Conservation (phyloP, 2,888 invertebrate species). For the Orthosia gracilis region DNA sequence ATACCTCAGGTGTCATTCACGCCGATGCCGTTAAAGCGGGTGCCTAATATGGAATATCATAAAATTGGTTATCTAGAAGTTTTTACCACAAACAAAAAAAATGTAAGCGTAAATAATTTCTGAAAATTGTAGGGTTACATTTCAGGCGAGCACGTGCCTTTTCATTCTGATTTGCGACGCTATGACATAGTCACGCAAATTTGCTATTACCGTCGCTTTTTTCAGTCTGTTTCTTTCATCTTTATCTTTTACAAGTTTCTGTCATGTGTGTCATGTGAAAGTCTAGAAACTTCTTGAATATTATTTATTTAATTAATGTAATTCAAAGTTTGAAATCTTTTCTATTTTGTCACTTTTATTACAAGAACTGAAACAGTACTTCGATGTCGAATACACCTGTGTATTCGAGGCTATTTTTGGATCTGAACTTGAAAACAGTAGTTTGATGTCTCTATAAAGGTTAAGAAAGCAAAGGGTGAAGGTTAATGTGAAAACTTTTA, state of each 20-base stretch:
- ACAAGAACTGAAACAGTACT: background rate
- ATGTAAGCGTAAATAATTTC: conserved; percentile 3
- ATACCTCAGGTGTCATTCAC: no score
- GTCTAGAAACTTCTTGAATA: conserved; percentile 28
- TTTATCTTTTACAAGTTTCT: conserved; percentile 37
- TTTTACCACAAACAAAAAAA: background rate
- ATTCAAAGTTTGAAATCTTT: conserved; percentile 4
- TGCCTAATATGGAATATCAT: no score
- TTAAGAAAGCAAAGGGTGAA: conserved; percentile 5
- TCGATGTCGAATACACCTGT: background rate
- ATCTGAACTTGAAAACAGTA: conserved; percentile 28
- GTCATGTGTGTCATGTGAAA: conserved; percentile 12
- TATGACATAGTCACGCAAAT: conserved; percentile 60
- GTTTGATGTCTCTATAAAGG: conserved; percentile 15
- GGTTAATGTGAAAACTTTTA: conserved; percentile 35
- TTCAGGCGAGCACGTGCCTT: conserved; percentile 50
- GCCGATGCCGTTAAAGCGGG: no score
- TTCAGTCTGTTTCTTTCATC: conserved; percentile 44
- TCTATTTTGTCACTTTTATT: conserved; percentile 1
- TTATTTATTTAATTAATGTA: conserved; percentile 33
- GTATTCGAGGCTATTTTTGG: conserved; percentile 8
- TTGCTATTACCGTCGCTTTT: conserved; percentile 54
- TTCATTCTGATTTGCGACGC: conserved; percentile 50
- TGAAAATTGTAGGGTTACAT: conserved; percentile 27
- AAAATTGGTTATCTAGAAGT: background rate